A percentile compares a stretch with the other conserved stretches of the same genome.
These are phyloP conservation scores for Alethe diademata DNA, from an alignment of 2,113 vertebrate species.

Conservation along the genomic window DNA sequence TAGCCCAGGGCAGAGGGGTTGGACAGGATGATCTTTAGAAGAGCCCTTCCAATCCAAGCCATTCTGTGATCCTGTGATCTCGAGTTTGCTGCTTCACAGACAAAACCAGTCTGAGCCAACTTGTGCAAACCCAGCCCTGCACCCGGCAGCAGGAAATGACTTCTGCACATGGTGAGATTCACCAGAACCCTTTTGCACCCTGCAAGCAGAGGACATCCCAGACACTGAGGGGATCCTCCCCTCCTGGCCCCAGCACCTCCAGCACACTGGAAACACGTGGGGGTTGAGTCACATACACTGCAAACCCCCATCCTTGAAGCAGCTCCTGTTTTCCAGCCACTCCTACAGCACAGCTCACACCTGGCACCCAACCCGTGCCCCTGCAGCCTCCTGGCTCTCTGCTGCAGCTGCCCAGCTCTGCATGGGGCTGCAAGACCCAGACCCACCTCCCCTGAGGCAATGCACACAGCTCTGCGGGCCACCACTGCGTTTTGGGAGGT, in stretches of 20 bases:
- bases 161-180: accelerated
- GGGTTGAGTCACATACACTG: not conserved
- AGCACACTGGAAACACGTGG: not conserved
- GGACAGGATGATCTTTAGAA: not conserved
- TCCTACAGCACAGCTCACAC: not conserved
- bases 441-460: accelerated
- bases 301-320: not conserved
- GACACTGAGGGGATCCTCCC: not conserved
- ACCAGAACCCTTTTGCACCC: not conserved
- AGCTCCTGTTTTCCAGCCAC: not conserved
- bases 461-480: not conserved
- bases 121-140: not conserved
- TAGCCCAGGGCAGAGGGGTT: not conserved
- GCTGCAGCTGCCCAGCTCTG: not conserved
- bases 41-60: not conserved
- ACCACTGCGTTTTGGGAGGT: not conserved
- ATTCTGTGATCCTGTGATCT: not conserved
- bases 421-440: not conserved
- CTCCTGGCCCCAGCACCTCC: not conserved
- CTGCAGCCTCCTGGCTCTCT: not conserved
- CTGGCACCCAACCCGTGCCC: accelerated
- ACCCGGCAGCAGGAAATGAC: accelerated
- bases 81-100: not conserved
- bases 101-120: not conserved
- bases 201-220: accelerated